Conservation (phyloP, 2,113 vertebrate species). For the Dicentrarchus labrax region DNA sequence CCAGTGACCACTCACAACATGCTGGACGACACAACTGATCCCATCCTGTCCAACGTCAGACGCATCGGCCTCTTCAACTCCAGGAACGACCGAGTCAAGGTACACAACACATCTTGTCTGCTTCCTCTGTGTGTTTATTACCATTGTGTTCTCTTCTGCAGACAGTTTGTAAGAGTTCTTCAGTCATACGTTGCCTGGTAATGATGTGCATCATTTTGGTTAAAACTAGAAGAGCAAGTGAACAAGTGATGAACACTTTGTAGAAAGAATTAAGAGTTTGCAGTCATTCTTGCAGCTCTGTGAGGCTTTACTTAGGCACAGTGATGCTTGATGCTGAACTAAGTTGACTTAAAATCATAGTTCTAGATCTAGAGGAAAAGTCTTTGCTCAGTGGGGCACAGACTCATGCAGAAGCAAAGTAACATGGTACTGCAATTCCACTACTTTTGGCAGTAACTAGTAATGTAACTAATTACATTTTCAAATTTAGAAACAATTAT, state of each 20-base stretch:
- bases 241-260: not conserved
- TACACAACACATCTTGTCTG: slow-evolving; percentile 47
- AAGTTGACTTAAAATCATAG: too few relatives aligned
- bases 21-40: slow-evolving; percentile 92
- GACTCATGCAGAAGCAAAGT: too few relatives aligned
- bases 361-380: too few relatives aligned
- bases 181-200: not conserved
- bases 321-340: too few relatives aligned
- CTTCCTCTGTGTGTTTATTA: not conserved
- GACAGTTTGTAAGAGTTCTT: not conserved
- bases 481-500: too few relatives aligned
- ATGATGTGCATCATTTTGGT: not conserved
- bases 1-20: slow-evolving; percentile 99
- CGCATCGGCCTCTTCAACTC: slow-evolving; percentile 95
- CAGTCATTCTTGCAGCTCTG: too few relatives aligned
- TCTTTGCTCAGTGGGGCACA: too few relatives aligned
- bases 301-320: too few relatives aligned
- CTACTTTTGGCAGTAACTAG: too few relatives aligned
- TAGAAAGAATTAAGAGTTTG: not conserved
- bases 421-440: too few relatives aligned
- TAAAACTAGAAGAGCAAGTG: not conserved
- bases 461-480: too few relatives aligned
- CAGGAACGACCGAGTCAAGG: slow-evolving; percentile 94
- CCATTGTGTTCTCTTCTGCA: not conserved
- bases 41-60: slow-evolving; percentile 93